Conservation (phyloP, 1,140 invertebrate genomes). For the Holcopasites calliopsidis region DNA sequence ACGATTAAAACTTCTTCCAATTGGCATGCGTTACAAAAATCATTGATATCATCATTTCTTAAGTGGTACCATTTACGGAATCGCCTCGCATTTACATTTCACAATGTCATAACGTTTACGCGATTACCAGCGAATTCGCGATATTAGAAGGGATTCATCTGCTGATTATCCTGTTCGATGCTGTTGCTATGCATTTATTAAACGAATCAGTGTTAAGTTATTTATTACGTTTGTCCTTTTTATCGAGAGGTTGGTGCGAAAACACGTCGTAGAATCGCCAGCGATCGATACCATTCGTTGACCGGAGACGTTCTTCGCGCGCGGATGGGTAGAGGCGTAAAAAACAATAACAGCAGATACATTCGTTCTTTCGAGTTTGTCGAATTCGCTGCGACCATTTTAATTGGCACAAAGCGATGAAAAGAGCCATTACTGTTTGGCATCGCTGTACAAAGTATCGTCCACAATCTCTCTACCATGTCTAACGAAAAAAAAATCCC, state of each 20-base stretch:
- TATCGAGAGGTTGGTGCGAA: neutral
- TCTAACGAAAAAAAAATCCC: neutral
- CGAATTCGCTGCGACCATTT: slow-evolving; percentile 48
- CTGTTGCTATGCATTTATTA: neutral
- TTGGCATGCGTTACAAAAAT: slow-evolving; percentile 79
- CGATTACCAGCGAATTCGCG: slow-evolving; percentile 28
- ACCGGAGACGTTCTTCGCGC: neutral
- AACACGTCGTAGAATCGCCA: neutral
- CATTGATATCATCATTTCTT: slow-evolving; percentile 77
- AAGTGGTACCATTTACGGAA: slow-evolving; percentile 69
- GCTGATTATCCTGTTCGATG: neutral
- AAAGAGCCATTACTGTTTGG: slow-evolving; percentile 72
- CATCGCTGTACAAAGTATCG: slow-evolving; percentile 76
- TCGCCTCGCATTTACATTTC: slow-evolving; percentile 74
- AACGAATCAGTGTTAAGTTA: neutral
- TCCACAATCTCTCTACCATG: slow-evolving; percentile 43
- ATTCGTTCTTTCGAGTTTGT: slow-evolving; percentile 34
- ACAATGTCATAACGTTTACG: slow-evolving; percentile 62
- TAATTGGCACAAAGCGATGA: slow-evolving; percentile 70
- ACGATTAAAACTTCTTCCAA: slow-evolving; percentile 78
- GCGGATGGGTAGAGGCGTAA: neutral
- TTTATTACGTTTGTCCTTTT: neutral
- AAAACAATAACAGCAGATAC: slow-evolving; percentile 36
- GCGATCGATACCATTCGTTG: slow-evolving; percentile 13
- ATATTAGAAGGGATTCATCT: slow-evolving; percentile 20